A percentile compares a stretch with the other conserved stretches of the same genome.
phyloP scores from a whole-genome alignment of 2,797 vertebrate genomes.

The Sparus aurata region DNA sequence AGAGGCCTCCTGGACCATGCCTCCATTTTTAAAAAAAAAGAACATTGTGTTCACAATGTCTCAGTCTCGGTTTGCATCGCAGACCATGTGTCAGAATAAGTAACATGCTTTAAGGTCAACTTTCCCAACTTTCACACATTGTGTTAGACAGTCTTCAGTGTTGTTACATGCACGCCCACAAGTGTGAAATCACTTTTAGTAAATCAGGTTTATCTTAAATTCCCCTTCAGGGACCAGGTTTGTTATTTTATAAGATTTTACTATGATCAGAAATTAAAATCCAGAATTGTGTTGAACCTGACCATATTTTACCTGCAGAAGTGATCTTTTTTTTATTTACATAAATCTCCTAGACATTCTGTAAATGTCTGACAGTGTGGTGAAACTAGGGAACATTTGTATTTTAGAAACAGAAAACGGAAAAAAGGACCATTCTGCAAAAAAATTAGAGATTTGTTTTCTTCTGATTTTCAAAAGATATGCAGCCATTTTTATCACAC shows the following conservation, averaged over 20 bases:
- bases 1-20: conserved; percentile 77
- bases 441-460: neutral
- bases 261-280: neutral
- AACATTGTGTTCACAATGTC: conserved; percentile 85
- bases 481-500: neutral
- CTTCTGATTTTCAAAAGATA: conserved; percentile 1
- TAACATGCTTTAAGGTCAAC: conserved; percentile 72
- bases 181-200: conserved; percentile 7
- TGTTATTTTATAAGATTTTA: conserved; percentile 10
- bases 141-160: conserved; percentile 22
- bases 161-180: conserved; percentile 4
- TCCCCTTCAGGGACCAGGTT: neutral
- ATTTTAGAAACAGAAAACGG: neutral
- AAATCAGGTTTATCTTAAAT: conserved; percentile 12
- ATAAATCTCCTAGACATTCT: neutral
- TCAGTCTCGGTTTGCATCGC: conserved; percentile 74
- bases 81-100: conserved; percentile 78
- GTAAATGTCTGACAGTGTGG: neutral
- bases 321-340: neutral
- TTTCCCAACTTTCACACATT: conserved; percentile 64
- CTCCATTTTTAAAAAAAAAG: conserved; percentile 73
- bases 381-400: neutral
- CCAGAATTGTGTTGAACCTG: neutral
- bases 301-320: neutral
- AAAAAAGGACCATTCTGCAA: neutral